phyloP scores from a whole-genome alignment of 2,888 invertebrate genomes.

The Drosophila yooni region DNA sequence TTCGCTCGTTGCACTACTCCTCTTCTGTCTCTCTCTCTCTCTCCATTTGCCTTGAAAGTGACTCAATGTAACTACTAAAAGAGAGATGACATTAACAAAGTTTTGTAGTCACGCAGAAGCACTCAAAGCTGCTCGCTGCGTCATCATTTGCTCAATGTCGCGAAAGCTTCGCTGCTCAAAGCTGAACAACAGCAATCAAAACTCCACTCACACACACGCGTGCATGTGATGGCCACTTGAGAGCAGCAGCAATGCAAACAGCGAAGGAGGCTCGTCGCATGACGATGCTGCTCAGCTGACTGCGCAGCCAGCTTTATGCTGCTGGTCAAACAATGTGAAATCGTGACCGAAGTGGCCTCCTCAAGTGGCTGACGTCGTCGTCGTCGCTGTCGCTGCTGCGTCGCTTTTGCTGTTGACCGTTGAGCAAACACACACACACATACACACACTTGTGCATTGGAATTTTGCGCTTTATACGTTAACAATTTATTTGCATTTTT shows the following conservation, averaged over 20 bases:
- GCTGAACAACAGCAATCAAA: constrained; percentile 25
- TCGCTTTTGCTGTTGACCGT: constrained; percentile 30
- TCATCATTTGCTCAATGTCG: constrained; percentile 9
- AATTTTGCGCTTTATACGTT: constrained; percentile 76
- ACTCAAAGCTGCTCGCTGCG: not conserved
- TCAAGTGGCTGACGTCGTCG: constrained; percentile 57
- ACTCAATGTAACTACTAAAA: not conserved
- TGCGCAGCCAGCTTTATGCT: constrained; percentile 48
- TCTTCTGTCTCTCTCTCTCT: not conserved
- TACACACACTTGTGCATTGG: constrained; percentile 45
- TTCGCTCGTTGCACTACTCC: not conserved
- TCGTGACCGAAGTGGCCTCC: constrained; percentile 78
- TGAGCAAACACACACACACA: constrained; percentile 19
- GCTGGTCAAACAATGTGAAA: constrained; percentile 62
- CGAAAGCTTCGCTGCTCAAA: constrained; percentile 30
- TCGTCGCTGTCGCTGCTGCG: constrained; percentile 9
- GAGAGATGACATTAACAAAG: constrained; percentile 3
- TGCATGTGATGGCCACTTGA: constrained; percentile 42
- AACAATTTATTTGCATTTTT: constrained; percentile 81
- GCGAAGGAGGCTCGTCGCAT: constrained; percentile 71
- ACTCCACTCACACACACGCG: constrained; percentile 33
- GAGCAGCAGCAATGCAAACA: constrained; percentile 25
- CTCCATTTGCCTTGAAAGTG: not conserved
- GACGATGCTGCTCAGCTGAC: constrained; percentile 52
- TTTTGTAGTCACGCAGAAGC: not conserved